phyloP scores from a whole-genome alignment of 2,113 vertebrate genomes.

The Herpailurus yagouaroundi region DNA sequence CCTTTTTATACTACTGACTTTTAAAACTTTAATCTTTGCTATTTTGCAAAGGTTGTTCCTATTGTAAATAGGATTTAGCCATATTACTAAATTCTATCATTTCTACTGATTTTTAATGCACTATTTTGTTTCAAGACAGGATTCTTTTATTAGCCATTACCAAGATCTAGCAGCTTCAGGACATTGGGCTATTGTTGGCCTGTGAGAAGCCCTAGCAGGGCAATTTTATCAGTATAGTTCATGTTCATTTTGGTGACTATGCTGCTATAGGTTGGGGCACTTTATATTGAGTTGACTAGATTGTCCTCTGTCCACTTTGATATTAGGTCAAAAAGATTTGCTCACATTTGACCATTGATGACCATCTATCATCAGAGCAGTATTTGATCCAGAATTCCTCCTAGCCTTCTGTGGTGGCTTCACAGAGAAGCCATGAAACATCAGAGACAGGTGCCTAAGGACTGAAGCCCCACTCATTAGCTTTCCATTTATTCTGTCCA shows the following conservation, averaged over 20 bases:
- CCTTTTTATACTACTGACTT: background rate
- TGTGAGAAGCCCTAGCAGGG: background rate
- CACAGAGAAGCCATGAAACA: background rate
- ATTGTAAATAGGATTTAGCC: background rate
- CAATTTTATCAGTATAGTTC: background rate
- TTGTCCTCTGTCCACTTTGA: background rate
- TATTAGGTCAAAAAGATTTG: background rate
- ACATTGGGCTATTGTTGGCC: background rate
- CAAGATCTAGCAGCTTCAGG: background rate
- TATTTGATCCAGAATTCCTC: background rate
- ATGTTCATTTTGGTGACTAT: background rate
- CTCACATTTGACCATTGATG: background rate
- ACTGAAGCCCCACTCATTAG: background rate
- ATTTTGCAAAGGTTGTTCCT: background rate
- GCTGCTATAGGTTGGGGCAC: no score
- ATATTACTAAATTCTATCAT: background rate
- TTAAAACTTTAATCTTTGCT: background rate
- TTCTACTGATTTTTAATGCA: background rate
- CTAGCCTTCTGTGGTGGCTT: background rate
- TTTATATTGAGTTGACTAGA: background rate
- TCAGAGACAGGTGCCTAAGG: background rate
- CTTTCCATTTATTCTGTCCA: background rate
- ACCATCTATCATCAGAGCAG: background rate
- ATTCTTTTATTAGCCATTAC: background rate
- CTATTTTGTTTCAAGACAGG: background rate